Evolutionary conservation across 2,888 invertebrate species (phyloP).

Genomic region (Crossocerus cetratus): DNA sequence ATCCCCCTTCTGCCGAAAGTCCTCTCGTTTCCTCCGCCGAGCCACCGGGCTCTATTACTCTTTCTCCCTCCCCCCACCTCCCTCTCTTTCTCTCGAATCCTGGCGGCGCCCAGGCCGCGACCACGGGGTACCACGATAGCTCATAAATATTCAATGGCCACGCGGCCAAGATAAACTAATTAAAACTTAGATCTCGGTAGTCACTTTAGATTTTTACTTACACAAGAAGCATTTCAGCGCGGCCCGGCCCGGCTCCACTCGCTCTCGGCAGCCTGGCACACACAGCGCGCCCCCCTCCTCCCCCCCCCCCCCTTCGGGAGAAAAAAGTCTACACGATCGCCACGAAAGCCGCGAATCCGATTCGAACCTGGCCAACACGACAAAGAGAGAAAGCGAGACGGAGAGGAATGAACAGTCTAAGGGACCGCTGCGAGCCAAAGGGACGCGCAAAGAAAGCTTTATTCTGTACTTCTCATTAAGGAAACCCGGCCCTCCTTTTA

Average conservation of each 20-base stretch:
- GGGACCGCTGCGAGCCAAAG: constrained; percentile 44
- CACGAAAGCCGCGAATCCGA: constrained; percentile 64
- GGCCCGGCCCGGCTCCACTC: constrained; percentile 47
- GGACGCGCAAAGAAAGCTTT: constrained; percentile 75
- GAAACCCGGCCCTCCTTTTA: constrained; percentile 67
- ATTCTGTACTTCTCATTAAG: constrained; percentile 77
- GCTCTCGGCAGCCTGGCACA: constrained; percentile 43
- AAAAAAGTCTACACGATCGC: constrained; percentile 74
- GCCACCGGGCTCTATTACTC: constrained; percentile 21
- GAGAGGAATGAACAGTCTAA: constrained; percentile 7
- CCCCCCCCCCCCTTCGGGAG: too few relatives aligned
- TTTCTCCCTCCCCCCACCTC: constrained; percentile 38
- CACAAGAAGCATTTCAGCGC: constrained; percentile 77
- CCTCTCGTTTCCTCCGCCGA: constrained; percentile 13
- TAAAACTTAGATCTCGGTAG: constrained; percentile 78
- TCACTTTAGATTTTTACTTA: constrained; percentile 78
- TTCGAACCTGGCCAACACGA: constrained; percentile 48
- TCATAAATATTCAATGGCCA: constrained; percentile 78
- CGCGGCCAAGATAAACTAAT: constrained; percentile 78
- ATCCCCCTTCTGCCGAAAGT: constrained; percentile 42
- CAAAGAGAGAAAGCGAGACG: too few relatives aligned
- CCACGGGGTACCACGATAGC: constrained; percentile 65
- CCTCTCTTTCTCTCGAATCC: constrained; percentile 15
- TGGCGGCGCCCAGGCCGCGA: constrained; percentile 24
- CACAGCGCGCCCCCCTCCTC: too few relatives aligned